Conservation (phyloP, 2,888 invertebrate genomes). For the Leucozona laternaria region DNA sequence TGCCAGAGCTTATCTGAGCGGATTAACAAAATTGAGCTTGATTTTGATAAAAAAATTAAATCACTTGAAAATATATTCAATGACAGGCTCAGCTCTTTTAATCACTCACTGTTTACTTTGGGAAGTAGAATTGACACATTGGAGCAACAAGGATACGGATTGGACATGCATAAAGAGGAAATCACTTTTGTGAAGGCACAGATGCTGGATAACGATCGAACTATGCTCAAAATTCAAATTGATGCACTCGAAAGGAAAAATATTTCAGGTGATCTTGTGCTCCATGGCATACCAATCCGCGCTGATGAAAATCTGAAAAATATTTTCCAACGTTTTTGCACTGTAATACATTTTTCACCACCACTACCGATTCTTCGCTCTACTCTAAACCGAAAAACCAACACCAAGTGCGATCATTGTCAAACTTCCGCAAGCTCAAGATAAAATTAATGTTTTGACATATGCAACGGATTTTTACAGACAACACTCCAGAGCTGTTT, state of each 20-base stretch:
- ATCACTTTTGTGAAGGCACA: background rate
- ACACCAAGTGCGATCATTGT: too few relatives aligned
- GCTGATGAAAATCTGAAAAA: too few relatives aligned
- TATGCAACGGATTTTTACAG: background rate
- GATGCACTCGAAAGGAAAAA: too few relatives aligned
- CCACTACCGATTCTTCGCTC: too few relatives aligned
- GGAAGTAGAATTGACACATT: background rate
- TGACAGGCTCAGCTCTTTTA: background rate
- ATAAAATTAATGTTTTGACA: too few relatives aligned
- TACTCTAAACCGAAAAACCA: too few relatives aligned
- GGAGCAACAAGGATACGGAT: background rate
- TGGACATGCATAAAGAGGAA: background rate
- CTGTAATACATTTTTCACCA: background rate
- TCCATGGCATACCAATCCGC: too few relatives aligned
- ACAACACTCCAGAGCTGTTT: constrained; percentile 4
- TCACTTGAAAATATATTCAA: background rate
- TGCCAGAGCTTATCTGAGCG: background rate
- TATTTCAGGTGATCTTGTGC: too few relatives aligned
- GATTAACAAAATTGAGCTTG: background rate
- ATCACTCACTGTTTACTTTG: background rate
- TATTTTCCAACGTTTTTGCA: too few relatives aligned
- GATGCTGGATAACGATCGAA: background rate
- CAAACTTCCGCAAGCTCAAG: too few relatives aligned
- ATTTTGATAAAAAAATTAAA: background rate
- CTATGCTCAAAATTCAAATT: too few relatives aligned